phyloP scores from a whole-genome alignment of 92 coral and sea anemone genomes.

The Ricordea florida region DNA sequence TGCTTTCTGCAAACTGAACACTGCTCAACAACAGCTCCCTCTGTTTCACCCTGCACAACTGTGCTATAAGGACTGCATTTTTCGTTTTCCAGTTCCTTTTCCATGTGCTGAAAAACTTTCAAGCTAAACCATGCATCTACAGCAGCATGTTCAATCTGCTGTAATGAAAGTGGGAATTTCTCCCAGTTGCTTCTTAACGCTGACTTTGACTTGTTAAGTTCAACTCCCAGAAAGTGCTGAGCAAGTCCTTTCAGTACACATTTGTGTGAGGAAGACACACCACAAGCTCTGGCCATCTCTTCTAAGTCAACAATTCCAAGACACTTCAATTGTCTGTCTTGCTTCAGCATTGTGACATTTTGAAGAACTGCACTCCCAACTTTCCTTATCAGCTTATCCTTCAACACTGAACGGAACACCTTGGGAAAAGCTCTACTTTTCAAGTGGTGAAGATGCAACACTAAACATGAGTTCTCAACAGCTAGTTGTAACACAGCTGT shows the following conservation, averaged over 20 bases:
- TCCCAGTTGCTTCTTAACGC: slow-evolving; percentile 62
- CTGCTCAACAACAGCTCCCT: no score
- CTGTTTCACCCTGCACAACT: no score
- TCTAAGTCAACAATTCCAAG: slow-evolving; percentile 40
- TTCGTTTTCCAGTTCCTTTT: not conserved
- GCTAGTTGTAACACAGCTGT: slow-evolving; percentile 90
- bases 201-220: slow-evolving; percentile 33
- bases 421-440: slow-evolving; percentile 25
- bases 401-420: slow-evolving; percentile 14
- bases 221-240: slow-evolving; percentile 18
- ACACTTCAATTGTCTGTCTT: slow-evolving; percentile 30
- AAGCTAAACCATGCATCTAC: slow-evolving; percentile 65
- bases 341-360: slow-evolving; percentile 36
- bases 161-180: slow-evolving; percentile 13
- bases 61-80: no score
- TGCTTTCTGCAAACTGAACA: no score
- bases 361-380: slow-evolving; percentile 59
- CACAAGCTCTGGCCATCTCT: slow-evolving; percentile 11
- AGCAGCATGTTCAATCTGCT: slow-evolving; percentile 57
- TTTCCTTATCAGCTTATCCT: slow-evolving; percentile 32
- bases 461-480: slow-evolving; percentile 66
- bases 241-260: slow-evolving; percentile 36
- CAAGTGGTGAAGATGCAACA: slow-evolving; percentile 48
- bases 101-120: slow-evolving; percentile 37
- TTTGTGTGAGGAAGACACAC: not conserved